Evolutionary conservation across 2,888 invertebrate genomes (phyloP).

Genomic region (Cetonia aurata): DNA sequence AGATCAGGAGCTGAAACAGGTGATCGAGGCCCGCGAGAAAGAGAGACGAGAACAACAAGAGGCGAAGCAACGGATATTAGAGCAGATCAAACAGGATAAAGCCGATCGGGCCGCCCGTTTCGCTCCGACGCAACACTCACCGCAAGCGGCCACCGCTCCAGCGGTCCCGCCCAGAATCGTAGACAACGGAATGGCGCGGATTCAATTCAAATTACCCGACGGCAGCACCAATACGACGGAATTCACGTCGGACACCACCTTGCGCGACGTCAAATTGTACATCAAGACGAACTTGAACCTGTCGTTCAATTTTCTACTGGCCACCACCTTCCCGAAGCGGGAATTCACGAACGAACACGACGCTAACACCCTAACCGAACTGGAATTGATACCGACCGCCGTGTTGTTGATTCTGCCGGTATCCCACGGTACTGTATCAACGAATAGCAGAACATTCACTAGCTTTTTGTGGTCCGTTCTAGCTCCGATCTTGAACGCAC

Average conservation of each 20-base stretch:
- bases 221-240: constrained; percentile 81
- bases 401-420: constrained; percentile 80
- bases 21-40: constrained; percentile 79
- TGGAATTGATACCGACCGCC: constrained; percentile 81
- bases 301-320: constrained; percentile 75
- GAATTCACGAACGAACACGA: constrained; percentile 73
- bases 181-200: constrained; percentile 71
- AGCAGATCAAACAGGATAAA: constrained; percentile 89
- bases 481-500: constrained; percentile 71
- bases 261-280: constrained; percentile 70
- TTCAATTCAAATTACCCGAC: constrained; percentile 90
- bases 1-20: constrained; percentile 80
- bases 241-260: constrained; percentile 77
- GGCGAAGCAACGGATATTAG: constrained; percentile 81
- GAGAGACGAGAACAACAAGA: constrained; percentile 82
- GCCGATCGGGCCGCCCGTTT: constrained; percentile 73
- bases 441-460: constrained; percentile 64
- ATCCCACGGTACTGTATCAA: constrained; percentile 62
- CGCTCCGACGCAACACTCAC: constrained; percentile 56
- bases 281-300: constrained; percentile 62
- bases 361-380: constrained; percentile 71
- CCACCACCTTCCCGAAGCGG: constrained; percentile 82
- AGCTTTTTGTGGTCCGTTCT: constrained; percentile 73
- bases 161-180: constrained; percentile 45
- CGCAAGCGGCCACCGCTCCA: constrained; percentile 50